Conservation (phyloP, 2,888 invertebrate species). For the Eupsilia transversa region DNA sequence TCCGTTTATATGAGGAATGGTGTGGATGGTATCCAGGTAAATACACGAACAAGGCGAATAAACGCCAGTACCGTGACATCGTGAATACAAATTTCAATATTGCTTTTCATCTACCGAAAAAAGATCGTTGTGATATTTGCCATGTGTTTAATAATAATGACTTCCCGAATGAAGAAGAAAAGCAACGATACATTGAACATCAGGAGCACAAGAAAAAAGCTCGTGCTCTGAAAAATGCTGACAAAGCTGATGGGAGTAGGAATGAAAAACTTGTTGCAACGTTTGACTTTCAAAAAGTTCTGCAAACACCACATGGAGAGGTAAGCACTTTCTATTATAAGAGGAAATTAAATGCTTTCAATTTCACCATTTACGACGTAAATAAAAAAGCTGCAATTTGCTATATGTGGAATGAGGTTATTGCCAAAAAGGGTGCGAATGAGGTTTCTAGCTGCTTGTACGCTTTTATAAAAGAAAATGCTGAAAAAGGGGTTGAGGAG, state of each 20-base stretch:
- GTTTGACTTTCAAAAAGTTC: too few species aligned
- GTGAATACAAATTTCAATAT: background rate
- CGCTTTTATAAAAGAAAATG: background rate
- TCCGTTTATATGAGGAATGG: background rate
- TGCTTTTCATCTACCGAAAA: background rate
- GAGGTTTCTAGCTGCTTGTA: background rate
- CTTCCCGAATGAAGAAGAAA: background rate
- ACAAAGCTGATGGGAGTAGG: too few species aligned
- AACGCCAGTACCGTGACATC: background rate
- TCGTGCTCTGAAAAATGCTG: background rate
- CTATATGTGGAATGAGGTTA: too few species aligned
- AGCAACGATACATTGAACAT: background rate
- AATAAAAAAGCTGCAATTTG: background rate
- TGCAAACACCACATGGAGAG: background rate
- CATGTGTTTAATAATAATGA: background rate
- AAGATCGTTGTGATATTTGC: background rate
- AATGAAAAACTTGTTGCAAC: too few species aligned
- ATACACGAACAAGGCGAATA: background rate
- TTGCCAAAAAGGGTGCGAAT: background rate
- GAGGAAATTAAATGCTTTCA: slow-evolving; percentile 23
- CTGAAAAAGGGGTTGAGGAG: background rate
- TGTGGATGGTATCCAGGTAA: background rate
- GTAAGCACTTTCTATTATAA: slow-evolving; percentile 28
- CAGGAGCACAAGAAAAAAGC: background rate
- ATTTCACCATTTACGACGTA: slow-evolving; percentile 27